Evolutionary conservation across 2,888 invertebrate genomes (phyloP).

Genomic region (Cephus runcator): DNA sequence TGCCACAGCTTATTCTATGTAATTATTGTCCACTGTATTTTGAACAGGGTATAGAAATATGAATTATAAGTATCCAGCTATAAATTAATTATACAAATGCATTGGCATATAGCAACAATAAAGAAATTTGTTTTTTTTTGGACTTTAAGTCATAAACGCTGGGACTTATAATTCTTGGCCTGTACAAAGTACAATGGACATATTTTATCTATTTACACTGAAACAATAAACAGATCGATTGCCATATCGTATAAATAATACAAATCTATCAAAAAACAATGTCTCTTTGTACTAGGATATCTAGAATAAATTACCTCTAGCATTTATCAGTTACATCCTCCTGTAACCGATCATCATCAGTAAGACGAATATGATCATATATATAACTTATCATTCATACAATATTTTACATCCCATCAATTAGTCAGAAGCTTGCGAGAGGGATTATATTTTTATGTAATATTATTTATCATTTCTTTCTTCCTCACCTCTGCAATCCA

Average conservation of each 20-base stretch:
- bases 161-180: background rate
- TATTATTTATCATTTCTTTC: background rate
- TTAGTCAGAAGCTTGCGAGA: background rate
- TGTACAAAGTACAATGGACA: constrained; percentile 24
- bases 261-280: constrained; percentile 50
- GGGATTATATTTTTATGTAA: background rate
- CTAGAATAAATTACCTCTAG: constrained; percentile 43
- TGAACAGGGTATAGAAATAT: constrained; percentile 4
- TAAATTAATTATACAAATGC: background rate
- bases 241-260: constrained; percentile 45
- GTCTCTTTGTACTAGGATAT: constrained; percentile 46
- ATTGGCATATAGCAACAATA: background rate
- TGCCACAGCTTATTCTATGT: constrained; percentile 17
- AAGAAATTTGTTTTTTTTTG: background rate
- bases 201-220: constrained; percentile 28
- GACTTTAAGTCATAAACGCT: background rate
- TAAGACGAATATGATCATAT: too few relatives aligned
- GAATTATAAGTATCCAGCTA: background rate
- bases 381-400: background rate
- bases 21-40: constrained; percentile 22
- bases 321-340: constrained; percentile 8
- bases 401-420: background rate
- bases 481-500: background rate
- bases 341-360: background rate
- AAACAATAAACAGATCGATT: constrained; percentile 39